These are phyloP conservation scores for Drosophila vallismaia DNA, from an alignment of 2,888 invertebrate species.

Conservation along the genomic window DNA sequence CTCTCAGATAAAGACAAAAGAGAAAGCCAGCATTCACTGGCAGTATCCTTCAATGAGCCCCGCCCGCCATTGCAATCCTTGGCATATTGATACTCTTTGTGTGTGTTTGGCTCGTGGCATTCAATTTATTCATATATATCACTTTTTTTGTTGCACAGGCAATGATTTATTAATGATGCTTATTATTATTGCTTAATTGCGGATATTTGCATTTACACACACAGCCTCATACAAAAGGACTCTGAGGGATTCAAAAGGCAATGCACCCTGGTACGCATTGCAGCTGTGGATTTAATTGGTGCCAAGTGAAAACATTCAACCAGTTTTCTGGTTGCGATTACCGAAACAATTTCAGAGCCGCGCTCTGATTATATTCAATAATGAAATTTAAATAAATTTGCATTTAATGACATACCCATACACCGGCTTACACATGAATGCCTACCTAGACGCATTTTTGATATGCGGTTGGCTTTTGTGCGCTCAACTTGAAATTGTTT, in stretches of 20 bases:
- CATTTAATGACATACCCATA: slow-evolving; percentile 37
- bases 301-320: slow-evolving; percentile 46
- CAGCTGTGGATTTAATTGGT: slow-evolving; percentile 47
- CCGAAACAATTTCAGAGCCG: slow-evolving; percentile 34
- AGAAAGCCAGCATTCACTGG: slow-evolving; percentile 9
- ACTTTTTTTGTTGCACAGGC: slow-evolving; percentile 39
- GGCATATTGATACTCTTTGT: slow-evolving; percentile 57
- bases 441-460: slow-evolving; percentile 40
- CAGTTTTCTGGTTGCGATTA: slow-evolving; percentile 39
- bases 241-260: background rate
- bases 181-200: slow-evolving; percentile 80
- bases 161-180: slow-evolving; percentile 78
- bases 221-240: background rate
- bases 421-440: background rate
- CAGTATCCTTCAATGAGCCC: slow-evolving; percentile 36
- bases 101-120: slow-evolving; percentile 22
- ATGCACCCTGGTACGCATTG: slow-evolving; percentile 10
- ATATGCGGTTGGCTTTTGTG: slow-evolving; percentile 55
- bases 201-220: slow-evolving; percentile 58
- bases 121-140: slow-evolving; percentile 45
- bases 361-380: slow-evolving; percentile 48
- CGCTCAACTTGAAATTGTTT: slow-evolving; percentile 52
- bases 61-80: slow-evolving; percentile 11
- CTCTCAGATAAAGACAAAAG: slow-evolving; percentile 43
- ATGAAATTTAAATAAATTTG: slow-evolving; percentile 52